Evolutionary conservation across 2,888 invertebrate species (phyloP), one percentile per base, ranked within the genome.

Genomic region (Nezara viridula): DNA sequence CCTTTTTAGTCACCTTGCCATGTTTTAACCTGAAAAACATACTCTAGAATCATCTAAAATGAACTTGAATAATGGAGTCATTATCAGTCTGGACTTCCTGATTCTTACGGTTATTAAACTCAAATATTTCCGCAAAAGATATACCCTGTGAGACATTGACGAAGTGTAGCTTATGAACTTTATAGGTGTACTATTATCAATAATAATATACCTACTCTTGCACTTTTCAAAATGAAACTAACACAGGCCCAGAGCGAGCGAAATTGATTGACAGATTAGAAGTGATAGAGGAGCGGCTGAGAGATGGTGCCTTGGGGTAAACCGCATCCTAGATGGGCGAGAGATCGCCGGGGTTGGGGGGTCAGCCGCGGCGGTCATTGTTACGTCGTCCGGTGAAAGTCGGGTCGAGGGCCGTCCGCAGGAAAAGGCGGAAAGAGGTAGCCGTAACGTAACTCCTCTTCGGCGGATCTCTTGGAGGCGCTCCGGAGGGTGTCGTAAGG

Each of bases 361-460:
- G 81, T 47, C 44, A 81, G 81, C 81, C 81, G 4, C 24, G 44
- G 81, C 44, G 81, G 81, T 81, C 81, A 81, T 81, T 81, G 81
- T 81, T 81, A 81, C 81, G 81, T 81, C 44, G 81, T 0, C 10
- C 81, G 81, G 81, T 81, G 81, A 81, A 81, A 81, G 81, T 81
- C n/a, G n/a, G 44, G 44, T 47, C 81, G 81, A 12, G n/a, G 44
- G 44, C 44, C 81, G 81, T 81, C 81, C 81, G 44, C 19, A 44
- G 81, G 81, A 81, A 52, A 81, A 81, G 81, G 81, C 81, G 81
- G 81, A 81, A 81, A 81, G 81, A 16, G 44, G 81, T 47, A 81
- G 81, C 81, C 81, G 12, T 40, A n/a, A 81, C 81, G 40, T 40
- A 81, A 40, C 81, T 81, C 81, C n/a, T 81, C 81, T 47, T 40